phyloP scores from a whole-genome alignment of 2,888 invertebrate genomes.

The Piscicola geometra region DNA sequence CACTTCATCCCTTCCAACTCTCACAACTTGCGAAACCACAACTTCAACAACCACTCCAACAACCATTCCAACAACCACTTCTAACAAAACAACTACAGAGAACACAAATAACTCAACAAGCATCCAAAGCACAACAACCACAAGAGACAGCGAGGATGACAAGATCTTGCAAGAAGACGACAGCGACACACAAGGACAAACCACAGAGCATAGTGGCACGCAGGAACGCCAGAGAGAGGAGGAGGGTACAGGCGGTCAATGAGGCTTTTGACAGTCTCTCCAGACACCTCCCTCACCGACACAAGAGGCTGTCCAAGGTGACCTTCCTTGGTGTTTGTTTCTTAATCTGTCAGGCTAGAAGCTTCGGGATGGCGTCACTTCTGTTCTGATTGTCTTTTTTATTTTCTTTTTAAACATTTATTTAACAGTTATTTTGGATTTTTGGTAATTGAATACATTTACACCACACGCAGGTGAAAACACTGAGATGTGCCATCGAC shows the following conservation, averaged over 20 bases:
- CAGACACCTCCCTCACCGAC: conserved; percentile 61
- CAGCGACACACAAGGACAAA: conserved; percentile 58
- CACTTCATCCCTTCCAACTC: too few relatives aligned
- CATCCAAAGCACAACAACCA: neutral
- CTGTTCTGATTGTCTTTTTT: conserved; percentile 1
- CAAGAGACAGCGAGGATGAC: too few relatives aligned
- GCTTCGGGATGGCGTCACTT: too few relatives aligned
- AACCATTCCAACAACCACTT: neutral
- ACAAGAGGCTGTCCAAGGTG: conserved; percentile 62
- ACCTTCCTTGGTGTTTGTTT: neutral
- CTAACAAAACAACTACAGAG: neutral
- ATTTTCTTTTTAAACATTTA: too few relatives aligned
- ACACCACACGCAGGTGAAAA: conserved; percentile 66
- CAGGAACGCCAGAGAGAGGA: conserved; percentile 64
- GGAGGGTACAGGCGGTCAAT: conserved; percentile 66
- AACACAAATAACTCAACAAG: too few relatives aligned
- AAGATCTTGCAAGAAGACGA: conserved; percentile 50
- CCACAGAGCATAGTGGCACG: conserved; percentile 62
- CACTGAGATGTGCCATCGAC: conserved; percentile 62
- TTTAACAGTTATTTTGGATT: too few relatives aligned
- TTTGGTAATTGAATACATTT: too few relatives aligned
- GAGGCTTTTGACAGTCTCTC: conserved; percentile 62
- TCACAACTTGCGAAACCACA: too few relatives aligned
- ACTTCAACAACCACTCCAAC: too few relatives aligned
- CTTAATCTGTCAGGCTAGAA: neutral